These are phyloP conservation scores for Raphicerus campestris DNA, from an alignment of 2,113 vertebrate species.

Conservation along the genomic window DNA sequence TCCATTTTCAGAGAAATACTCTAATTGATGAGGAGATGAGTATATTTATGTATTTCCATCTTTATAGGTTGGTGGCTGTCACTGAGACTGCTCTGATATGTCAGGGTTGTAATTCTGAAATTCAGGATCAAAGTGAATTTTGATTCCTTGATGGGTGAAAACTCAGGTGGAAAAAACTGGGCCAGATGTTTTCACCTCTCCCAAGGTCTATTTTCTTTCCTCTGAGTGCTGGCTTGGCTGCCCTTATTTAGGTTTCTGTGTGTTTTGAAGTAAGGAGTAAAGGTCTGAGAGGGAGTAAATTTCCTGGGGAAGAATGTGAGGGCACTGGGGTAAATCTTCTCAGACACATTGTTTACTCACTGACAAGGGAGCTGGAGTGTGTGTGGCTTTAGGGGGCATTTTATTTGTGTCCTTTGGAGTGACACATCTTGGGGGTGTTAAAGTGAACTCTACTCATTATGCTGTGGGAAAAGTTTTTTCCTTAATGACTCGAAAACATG, in stretches of 20 bases:
- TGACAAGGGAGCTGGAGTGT: not conserved
- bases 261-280: constrained; percentile 24
- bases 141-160: not conserved
- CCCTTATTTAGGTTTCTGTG: not conserved
- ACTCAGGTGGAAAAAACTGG: not conserved
- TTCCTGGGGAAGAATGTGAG: not conserved
- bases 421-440: constrained; percentile 26
- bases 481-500: constrained; percentile 73
- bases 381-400: not conserved
- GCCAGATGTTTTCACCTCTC: not conserved
- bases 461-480: constrained; percentile 58
- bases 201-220: not conserved
- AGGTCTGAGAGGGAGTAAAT: not conserved
- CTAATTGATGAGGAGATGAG: too few species aligned
- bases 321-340: not conserved
- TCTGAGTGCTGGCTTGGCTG: not conserved
- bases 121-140: not conserved
- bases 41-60: not conserved
- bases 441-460: constrained; percentile 2
- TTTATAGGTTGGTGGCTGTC: not conserved
- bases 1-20: not conserved
- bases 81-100: not conserved
- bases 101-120: not conserved
- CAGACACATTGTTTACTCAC: not conserved
- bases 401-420: constrained; percentile 47